Evolutionary conservation across 23 tunicate genomes (phyloP).

Genomic region (Halocynthia roretzi): DNA sequence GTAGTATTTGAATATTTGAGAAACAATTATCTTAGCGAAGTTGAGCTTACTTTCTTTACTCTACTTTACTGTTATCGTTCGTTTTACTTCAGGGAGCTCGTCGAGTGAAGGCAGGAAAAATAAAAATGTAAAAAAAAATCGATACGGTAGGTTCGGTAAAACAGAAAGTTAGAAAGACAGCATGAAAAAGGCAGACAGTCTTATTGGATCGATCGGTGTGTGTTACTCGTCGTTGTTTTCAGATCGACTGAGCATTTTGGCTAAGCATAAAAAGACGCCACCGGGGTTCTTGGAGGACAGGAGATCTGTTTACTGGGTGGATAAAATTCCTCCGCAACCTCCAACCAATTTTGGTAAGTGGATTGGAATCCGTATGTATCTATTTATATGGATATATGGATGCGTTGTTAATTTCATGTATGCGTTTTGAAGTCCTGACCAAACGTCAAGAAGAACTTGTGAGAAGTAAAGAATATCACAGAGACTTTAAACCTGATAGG

Average conservation of each 20-base stretch:
- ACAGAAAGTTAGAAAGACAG: too few relatives aligned
- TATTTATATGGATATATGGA: neutral
- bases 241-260: constrained; percentile 38
- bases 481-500: constrained; percentile 54
- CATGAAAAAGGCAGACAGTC: too few relatives aligned
- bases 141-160: too few relatives aligned
- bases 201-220: too few relatives aligned
- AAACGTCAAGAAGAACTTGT: constrained; percentile 45
- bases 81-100: too few relatives aligned
- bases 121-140: too few relatives aligned
- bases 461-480: constrained; percentile 44
- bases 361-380: neutral
- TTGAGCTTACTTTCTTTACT: too few relatives aligned
- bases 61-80: too few relatives aligned
- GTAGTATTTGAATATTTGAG: too few relatives aligned
- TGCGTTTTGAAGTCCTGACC: constrained; percentile 28
- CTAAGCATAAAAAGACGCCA: constrained; percentile 38
- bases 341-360: constrained; percentile 60
- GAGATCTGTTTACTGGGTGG: constrained; percentile 96
- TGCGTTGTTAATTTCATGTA: neutral
- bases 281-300: constrained; percentile 55
- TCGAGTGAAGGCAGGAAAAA: too few relatives aligned
- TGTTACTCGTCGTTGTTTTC: neutral
- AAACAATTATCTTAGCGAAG: too few relatives aligned
- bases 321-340: constrained; percentile 47